Evolutionary conservation across 2,797 vertebrate species (phyloP).

Genomic region (Poecilia gillii): DNA sequence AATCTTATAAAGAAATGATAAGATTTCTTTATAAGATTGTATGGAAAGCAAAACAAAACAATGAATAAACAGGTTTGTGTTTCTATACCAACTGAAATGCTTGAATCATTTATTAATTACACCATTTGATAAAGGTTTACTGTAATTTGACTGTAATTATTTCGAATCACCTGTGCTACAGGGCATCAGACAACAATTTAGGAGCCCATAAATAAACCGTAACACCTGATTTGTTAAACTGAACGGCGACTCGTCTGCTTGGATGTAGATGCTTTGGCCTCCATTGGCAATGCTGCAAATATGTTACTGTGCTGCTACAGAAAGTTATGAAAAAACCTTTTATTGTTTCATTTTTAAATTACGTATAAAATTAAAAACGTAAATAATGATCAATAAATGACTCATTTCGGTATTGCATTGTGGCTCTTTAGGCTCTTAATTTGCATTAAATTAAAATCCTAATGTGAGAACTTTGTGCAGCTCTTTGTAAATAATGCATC

Average conservation of each 20-base stretch:
- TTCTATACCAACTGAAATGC: not conserved
- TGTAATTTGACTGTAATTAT: not conserved
- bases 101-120: not conserved
- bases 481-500: not conserved
- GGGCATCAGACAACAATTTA: not conserved
- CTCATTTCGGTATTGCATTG: not conserved
- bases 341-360: not conserved
- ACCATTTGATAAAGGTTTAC: not conserved
- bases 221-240: not conserved
- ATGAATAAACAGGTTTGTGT: not conserved
- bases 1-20: not conserved
- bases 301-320: not conserved
- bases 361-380: not conserved
- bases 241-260: not conserved
- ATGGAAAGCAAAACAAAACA: no score
- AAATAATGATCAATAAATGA: not conserved
- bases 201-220: not conserved
- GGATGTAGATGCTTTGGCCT: not conserved
- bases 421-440: not conserved
- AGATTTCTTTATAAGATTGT: no score
- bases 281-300: not conserved
- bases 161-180: not conserved
- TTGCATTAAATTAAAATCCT: not conserved
- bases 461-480: not conserved
- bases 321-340: not conserved